phyloP scores from a whole-genome alignment of 2,113 vertebrate species.

The Carettochelys insculpta region DNA sequence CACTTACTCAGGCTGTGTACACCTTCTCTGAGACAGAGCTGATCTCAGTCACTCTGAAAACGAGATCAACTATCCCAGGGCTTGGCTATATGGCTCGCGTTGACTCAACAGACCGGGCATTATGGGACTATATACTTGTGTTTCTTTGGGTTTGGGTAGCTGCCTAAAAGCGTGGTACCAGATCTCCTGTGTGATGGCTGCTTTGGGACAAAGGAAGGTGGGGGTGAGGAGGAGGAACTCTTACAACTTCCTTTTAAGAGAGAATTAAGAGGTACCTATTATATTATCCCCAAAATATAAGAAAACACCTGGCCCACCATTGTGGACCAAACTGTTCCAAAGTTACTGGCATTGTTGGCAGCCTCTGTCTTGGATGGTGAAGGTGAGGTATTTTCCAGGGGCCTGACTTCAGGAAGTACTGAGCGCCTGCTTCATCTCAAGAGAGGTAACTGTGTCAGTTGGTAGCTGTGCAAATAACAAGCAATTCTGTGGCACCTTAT shows the following conservation, averaged over 20 bases:
- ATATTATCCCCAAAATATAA: not conserved
- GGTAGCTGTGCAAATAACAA: no score
- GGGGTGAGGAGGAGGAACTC: no score
- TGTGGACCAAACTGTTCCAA: not conserved
- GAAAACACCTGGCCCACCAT: not conserved
- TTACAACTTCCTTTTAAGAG: not conserved
- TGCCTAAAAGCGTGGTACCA: not conserved
- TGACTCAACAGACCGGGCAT: no score
- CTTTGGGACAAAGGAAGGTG: no score
- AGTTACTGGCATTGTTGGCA: not conserved
- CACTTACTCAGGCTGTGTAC: accelerated
- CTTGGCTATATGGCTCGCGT: not conserved
- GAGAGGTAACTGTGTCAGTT: not conserved
- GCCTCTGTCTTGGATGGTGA: not conserved
- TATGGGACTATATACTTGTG: not conserved
- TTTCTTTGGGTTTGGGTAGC: not conserved
- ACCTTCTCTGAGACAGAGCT: not conserved
- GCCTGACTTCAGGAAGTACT: not conserved
- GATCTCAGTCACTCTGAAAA: not conserved
- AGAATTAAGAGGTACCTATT: accelerated
- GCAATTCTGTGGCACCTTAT: no score
- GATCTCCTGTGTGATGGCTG: not conserved
- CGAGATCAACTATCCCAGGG: not conserved
- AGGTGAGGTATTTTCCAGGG: not conserved
- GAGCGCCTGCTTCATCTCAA: not conserved